phyloP scores from a whole-genome alignment of 2,797 vertebrate genomes.

The Remorina albescens region DNA sequence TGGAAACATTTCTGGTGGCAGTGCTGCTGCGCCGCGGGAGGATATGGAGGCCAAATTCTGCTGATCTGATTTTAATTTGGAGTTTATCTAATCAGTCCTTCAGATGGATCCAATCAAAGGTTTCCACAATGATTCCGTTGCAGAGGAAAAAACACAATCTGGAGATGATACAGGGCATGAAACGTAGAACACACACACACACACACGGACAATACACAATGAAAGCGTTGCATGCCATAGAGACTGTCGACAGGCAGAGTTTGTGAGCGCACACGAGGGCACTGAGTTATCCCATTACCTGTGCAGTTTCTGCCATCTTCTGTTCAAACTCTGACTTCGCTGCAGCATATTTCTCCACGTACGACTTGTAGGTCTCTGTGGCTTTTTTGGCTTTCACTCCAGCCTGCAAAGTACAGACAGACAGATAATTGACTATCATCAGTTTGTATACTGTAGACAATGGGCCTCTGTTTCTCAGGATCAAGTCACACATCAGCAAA shows the following conservation, averaged over 20 bases:
- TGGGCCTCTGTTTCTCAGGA: constrained; percentile 37
- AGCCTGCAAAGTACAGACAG: constrained; percentile 83
- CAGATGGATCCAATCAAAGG: constrained; percentile 80
- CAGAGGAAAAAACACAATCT: constrained; percentile 76
- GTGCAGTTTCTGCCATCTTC: constrained; percentile 96
- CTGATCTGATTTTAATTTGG: constrained; percentile 82
- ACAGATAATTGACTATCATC: constrained; percentile 42
- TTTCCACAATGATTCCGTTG: constrained; percentile 72
- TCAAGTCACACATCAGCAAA: constrained; percentile 27
- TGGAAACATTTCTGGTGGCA: constrained; percentile 71
- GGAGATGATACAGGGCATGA: constrained; percentile 69
- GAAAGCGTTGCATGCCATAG: constrained; percentile 39
- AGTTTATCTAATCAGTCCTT: constrained; percentile 81
- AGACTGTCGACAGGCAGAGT: constrained; percentile 37
- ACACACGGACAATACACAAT: constrained; percentile 50
- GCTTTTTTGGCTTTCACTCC: constrained; percentile 97
- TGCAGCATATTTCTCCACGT: constrained; percentile 94
- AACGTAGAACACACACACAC: constrained; percentile 40
- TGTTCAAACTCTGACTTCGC: constrained; percentile 97
- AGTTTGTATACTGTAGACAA: constrained; percentile 35
- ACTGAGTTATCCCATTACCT: constrained; percentile 81
- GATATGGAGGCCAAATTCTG: constrained; percentile 68
- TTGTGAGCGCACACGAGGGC: not conserved
- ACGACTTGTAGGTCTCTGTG: constrained; percentile 94
- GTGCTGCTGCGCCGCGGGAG: constrained; percentile 62